These are phyloP conservation scores for Squalus acanthias DNA, from an alignment of 2,797 vertebrate genomes.

Conservation along the genomic window DNA sequence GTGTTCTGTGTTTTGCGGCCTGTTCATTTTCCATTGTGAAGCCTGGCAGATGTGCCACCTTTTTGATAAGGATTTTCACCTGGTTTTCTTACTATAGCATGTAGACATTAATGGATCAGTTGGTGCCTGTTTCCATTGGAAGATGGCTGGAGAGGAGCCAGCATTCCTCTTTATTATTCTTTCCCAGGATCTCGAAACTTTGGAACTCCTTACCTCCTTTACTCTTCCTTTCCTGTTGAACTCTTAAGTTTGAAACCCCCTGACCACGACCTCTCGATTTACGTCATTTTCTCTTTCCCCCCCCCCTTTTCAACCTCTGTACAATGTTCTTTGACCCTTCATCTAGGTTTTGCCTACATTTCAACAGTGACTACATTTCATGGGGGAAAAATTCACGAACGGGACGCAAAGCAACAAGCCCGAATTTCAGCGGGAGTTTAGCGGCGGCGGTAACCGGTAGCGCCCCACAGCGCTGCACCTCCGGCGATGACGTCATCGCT, in stretches of 20 bases:
- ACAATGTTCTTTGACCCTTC: not conserved
- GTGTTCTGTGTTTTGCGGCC: not conserved
- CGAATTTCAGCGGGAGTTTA: no score
- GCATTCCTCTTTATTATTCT: not conserved
- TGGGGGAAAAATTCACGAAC: no score
- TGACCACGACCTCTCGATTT: not conserved
- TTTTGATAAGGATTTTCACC: no score
- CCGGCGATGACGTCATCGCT: no score
- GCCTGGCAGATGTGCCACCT: not conserved
- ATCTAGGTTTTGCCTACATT: not conserved
- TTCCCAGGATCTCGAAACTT: not conserved
- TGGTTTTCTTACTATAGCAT: not conserved
- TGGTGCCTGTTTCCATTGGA: not conserved
- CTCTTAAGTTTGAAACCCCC: not conserved
- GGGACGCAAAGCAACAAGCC: no score
- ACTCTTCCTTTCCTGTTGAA: not conserved
- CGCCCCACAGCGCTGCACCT: no score
- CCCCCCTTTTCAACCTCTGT: not conserved
- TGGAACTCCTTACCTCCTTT: not conserved
- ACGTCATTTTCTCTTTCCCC: not conserved
- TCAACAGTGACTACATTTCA: not conserved
- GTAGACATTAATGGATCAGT: not conserved
- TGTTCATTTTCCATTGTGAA: not conserved
- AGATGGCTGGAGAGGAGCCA: not conserved
- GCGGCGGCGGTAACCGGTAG: no score